Base-by-base conservation (phyloP, 1,140 invertebrate species). In the Gerris buenoi region DNA sequence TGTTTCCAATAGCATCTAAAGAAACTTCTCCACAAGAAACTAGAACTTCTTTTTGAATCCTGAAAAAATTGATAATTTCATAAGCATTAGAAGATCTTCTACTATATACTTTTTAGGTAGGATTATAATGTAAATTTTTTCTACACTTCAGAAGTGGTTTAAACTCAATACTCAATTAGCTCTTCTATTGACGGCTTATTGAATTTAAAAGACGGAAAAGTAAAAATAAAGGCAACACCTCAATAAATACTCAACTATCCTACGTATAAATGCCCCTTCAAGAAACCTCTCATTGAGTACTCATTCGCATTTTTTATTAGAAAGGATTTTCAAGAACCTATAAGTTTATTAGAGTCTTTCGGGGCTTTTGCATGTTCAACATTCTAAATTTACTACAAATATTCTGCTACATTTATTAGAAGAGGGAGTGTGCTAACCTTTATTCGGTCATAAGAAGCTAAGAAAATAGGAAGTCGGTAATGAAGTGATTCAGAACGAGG, bases 1-100 rank as follows among this genome's bases (percentile, higher is more conserved):
- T 85, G 84, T 59, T 80, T 79, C 86, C 88, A 90, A 70, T 88
- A 85, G 63, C 82, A 84, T 71, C 78, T 79, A 72, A 85, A 78
- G 73, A 87, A 89, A 72, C 86, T 88, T 69, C 77, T 76, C 87
- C 87, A 89, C 56, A 87, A 74, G 68, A 74, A 80, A 22, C 77
- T 64, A 67, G 71, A 67, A n/a, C 68, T 67, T 14, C 69, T 67
- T 25, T 65, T 64, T 0, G 65, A 26, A 25, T 25, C 61, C 65
- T 70, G 25, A 67, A 71, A 65, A 69, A 71, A 60, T n/a, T n/a
- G n/a, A n/a, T n/a, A n/a, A n/a, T n/a, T n/a, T n/a, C n/a, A n/a
- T n/a, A n/a, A n/a, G n/a, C n/a, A n/a, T n/a, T n/a, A n/a, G n/a
- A n/a, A n/a, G n/a, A n/a, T n/a, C n/a, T n/a, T n/a, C n/a, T n/a